Evolutionary conservation across 2,113 vertebrate genomes (phyloP).

Genomic region (Oncorhynchus keta): DNA sequence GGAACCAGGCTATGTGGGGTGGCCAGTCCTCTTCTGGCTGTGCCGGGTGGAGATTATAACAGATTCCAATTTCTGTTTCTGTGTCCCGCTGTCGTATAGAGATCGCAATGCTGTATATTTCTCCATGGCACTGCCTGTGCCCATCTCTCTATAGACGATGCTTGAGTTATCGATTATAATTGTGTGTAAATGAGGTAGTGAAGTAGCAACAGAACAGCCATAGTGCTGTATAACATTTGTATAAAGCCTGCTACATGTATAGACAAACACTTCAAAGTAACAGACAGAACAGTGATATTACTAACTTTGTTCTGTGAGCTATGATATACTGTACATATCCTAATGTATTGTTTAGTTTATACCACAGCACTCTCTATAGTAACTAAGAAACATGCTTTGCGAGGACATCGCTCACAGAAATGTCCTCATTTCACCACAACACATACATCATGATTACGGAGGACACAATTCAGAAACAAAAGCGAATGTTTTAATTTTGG

Average conservation of each 20-base stretch:
- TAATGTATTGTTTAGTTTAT: neutral
- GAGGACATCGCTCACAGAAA: neutral
- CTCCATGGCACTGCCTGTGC: too few relatives aligned
- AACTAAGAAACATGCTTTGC: slow-evolving; percentile 2
- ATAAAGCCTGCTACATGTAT: too few relatives aligned
- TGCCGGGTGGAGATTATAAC: too few relatives aligned
- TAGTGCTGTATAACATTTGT: neutral
- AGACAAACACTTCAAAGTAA: neutral
- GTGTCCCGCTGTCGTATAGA: too few relatives aligned
- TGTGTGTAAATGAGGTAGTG: neutral
- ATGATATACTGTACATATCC: neutral
- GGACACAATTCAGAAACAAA: neutral
- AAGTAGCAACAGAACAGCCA: neutral
- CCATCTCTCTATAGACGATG: too few relatives aligned
- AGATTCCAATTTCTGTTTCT: too few relatives aligned
- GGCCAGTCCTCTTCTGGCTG: too few relatives aligned
- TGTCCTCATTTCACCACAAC: neutral
- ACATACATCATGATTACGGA: neutral
- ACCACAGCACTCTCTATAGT: neutral
- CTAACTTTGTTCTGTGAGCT: neutral
- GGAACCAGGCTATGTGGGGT: too few relatives aligned
- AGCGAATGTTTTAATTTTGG: neutral
- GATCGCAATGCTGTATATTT: too few relatives aligned
- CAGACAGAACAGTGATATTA: neutral
- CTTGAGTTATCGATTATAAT: neutral